Percentiles rank a stretch among this genome's conserved stretches.
Evolutionary conservation across 2,797 vertebrate species (phyloP).

Genomic region (Myotis vivesi): DNA sequence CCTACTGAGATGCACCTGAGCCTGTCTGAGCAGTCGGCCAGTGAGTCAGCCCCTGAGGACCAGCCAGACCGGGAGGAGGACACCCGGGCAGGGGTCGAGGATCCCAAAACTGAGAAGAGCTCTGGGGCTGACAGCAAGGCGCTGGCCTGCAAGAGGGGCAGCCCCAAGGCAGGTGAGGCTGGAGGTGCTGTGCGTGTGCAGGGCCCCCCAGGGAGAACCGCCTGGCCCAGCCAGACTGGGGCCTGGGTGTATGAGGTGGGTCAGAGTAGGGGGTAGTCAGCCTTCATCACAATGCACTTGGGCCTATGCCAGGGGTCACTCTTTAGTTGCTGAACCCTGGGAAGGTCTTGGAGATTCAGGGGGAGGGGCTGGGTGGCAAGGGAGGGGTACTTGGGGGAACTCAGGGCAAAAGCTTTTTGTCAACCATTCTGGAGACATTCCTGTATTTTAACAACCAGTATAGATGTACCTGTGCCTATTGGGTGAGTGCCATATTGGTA

Average conservation of each 20-base stretch:
- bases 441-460: neutral
- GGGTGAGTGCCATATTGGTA: too few species aligned
- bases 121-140: constrained; percentile 84
- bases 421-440: neutral
- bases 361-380: neutral
- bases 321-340: neutral
- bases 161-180: constrained; percentile 93
- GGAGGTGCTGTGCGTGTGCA: neutral
- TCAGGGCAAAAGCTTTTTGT: neutral
- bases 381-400: neutral
- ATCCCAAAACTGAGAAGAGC: constrained; percentile 87
- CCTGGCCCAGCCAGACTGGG: neutral
- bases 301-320: neutral
- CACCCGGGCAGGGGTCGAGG: constrained; percentile 83
- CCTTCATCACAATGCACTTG: neutral
- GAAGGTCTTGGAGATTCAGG: neutral
- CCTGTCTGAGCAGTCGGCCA: constrained; percentile 94
- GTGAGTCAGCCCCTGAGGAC: constrained; percentile 94
- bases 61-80: constrained; percentile 91
- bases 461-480: neutral
- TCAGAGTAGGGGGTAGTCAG: too few species aligned
- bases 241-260: neutral
- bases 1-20: constrained; percentile 93
- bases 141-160: constrained; percentile 90
- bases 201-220: neutral